Evolutionary conservation across 2,113 vertebrate genomes (phyloP).

Genomic region (Syngnathus scovelli): DNA sequence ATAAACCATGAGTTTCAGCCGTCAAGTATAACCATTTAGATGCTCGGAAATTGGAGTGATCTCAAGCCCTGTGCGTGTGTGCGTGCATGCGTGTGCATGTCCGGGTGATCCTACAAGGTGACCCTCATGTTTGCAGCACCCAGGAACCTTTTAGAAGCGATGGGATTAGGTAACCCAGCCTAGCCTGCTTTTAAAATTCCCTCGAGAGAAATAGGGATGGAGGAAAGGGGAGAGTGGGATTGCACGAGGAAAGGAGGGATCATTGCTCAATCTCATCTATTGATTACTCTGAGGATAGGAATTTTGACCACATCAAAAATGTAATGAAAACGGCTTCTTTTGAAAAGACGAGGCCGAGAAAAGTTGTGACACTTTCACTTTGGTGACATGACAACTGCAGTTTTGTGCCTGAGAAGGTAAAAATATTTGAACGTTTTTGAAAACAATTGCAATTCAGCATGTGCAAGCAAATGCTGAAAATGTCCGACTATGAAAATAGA

Average conservation of each 20-base stretch:
- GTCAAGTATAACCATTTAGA: conserved; percentile 50
- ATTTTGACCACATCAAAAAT: conserved; percentile 16
- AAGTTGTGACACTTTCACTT: no score
- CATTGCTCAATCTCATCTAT: conserved; percentile 29
- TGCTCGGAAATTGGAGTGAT: conserved; percentile 46
- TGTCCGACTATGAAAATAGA: not conserved
- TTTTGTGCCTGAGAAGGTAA: no score
- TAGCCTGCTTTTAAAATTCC: conserved; percentile 34
- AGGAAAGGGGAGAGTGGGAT: conserved; percentile 13
- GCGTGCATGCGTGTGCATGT: conserved; percentile 14
- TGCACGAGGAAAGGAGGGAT: conserved; percentile 22
- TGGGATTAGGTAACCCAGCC: conserved; percentile 43
- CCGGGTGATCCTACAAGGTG: conserved; percentile 55
- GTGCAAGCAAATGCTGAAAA: not conserved
- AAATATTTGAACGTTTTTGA: not conserved
- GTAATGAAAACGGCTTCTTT: conserved; percentile 12
- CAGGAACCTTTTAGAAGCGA: conserved; percentile 42
- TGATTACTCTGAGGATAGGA: conserved; percentile 31
- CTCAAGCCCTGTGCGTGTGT: conserved; percentile 1
- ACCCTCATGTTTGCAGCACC: conserved; percentile 48
- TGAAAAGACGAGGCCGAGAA: not conserved
- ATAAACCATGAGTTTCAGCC: conserved; percentile 42
- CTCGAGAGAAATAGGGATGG: conserved; percentile 26
- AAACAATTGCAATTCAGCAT: not conserved
- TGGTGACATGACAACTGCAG: not conserved